phyloP scores from a whole-genome alignment of 2,888 invertebrate genomes.

The Sepiola atlantica region DNA sequence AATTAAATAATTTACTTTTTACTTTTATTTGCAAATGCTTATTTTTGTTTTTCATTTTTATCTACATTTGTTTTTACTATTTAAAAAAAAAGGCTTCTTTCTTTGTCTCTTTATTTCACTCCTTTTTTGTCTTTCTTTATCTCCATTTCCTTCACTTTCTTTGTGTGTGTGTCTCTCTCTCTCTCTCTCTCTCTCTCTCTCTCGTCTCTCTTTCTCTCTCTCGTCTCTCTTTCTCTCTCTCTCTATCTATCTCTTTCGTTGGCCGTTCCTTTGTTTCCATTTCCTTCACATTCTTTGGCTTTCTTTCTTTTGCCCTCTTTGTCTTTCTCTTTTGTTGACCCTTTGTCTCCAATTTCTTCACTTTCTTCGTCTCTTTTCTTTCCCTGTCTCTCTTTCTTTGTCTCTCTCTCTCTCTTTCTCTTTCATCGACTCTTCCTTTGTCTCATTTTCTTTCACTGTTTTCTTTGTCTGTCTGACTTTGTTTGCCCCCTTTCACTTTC shows the following conservation, averaged over 20 bases:
- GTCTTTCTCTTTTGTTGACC: background rate
- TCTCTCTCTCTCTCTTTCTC: background rate
- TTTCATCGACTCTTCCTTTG: background rate
- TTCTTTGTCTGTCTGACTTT: background rate
- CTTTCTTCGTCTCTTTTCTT: background rate
- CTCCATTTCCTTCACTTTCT: background rate
- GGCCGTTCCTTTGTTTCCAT: background rate
- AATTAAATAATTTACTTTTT: too few species aligned
- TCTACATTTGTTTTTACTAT: background rate
- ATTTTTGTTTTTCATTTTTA: too few species aligned
- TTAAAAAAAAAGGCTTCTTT: background rate
- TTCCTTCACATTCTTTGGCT: background rate
- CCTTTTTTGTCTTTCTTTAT: background rate
- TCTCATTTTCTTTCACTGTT: background rate
- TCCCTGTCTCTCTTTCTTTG: background rate
- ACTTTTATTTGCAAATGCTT: background rate
- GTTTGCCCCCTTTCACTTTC: too few species aligned
- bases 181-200: background rate
- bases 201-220: background rate
- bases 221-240: background rate
- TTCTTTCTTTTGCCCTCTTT: background rate
- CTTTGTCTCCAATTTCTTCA: background rate
- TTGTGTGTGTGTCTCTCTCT: background rate
- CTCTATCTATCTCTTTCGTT: background rate
- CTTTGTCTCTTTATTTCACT: background rate